These are phyloP conservation scores for Ptyas mucosa DNA, from an alignment of 2,113 vertebrate genomes.

Conservation along the genomic window DNA sequence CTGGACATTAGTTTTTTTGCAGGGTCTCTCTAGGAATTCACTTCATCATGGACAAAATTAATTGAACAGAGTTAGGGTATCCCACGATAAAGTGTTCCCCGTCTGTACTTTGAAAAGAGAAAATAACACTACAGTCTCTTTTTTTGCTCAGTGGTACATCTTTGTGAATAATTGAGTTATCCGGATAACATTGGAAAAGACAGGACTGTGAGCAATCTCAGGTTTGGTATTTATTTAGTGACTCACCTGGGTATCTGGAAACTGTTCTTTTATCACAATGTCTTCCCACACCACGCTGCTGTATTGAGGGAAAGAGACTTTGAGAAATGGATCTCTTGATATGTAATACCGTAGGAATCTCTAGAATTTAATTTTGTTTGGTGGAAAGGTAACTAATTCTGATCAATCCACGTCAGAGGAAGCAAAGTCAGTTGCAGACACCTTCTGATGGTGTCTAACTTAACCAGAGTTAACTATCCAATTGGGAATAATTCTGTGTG, in stretches of 20 bases:
- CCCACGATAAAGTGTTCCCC: not conserved
- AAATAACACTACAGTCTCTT: not conserved
- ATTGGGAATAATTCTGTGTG: slow-evolving; percentile 47
- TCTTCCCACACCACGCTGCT: not conserved
- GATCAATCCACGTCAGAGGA: slow-evolving; percentile 43
- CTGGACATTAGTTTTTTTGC: not conserved
- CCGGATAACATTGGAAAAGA: not conserved
- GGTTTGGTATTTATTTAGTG: not conserved
- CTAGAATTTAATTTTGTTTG: slow-evolving; percentile 43
- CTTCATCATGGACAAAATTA: not conserved
- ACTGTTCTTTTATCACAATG: not conserved
- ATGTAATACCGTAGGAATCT: not conserved
- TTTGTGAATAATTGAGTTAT: not conserved
- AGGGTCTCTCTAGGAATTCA: not conserved
- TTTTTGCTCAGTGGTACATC: not conserved
- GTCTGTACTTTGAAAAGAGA: not conserved
- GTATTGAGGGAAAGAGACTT: not conserved
- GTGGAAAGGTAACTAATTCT: slow-evolving; percentile 38
- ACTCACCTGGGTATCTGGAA: not conserved
- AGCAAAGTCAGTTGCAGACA: slow-evolving; percentile 47
- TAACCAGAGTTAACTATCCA: slow-evolving; percentile 49
- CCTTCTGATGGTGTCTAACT: slow-evolving; percentile 42
- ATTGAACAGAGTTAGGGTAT: not conserved
- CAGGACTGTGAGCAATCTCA: not conserved
- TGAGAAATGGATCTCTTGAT: not conserved